Base-by-base conservation (phyloP, 1,140 invertebrate genomes). In the Diabrotica virgifera region DNA sequence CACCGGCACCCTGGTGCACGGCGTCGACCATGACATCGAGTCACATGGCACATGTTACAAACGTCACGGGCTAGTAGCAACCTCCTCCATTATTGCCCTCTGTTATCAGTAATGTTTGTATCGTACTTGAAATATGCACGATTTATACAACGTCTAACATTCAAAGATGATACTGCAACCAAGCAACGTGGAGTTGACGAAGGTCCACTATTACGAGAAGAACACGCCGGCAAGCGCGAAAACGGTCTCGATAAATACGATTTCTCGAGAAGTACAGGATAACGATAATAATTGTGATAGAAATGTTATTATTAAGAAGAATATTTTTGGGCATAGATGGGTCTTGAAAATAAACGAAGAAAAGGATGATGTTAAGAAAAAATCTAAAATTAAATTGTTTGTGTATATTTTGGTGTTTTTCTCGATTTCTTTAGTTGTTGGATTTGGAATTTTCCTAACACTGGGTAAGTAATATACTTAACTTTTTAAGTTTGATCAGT, bases 241-340 rank as follows among this genome's bases (percentile, higher is more conserved):
- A 63, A 70, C 69, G 50, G n/a, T 70, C 36, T 55, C 64, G 55
- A 66, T 72, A 12, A 62, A 68, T 0, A 74, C 69, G 5, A 66
- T 76, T 50, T 71, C 72, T 5, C 66, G 71, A 50, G 73, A 77
- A 63, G 60, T 71, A 24, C 65, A 69, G 4, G 5, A 46, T 46
- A n/a, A 46, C 57, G 63, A 72, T 52, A 73, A 72, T 40, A 64
- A 65, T n/a, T 67, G 70, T 24, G 71, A 74, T 56, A 71, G 64
- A 62, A 70, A 73, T 58, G 61, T 68, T 8, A 57, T 74, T 7
- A 74, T 76, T 7, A 78, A 75, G 64, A 71, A 69, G 14, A 77
- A 77, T 55, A 68, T 78, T 24, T 77, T 77, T 55, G 76, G 77
- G 5, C 74, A 77, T 36, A 72, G 68, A 62, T 78, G 75, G 75